Base-by-base conservation (phyloP, 2,797 vertebrate genomes). In the Acrocephalus scirpaceus region DNA sequence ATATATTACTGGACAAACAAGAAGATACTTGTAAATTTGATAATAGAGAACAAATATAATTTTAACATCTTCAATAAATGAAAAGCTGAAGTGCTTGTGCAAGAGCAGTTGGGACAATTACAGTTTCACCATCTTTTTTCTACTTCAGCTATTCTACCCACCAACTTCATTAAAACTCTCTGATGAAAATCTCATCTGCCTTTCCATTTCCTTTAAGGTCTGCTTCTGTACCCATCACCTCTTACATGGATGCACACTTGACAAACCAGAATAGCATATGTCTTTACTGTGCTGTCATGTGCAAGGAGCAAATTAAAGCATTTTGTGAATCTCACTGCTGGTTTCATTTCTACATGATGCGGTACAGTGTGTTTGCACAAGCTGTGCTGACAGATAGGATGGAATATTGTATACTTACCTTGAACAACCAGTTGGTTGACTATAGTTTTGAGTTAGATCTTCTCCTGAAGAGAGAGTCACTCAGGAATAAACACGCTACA, bases 341-440 rank as follows among this genome's bases (percentile, higher is more conserved):
- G 38, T 48, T 92, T 91, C 16, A 38, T 83, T 93, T 88, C 72
- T 86, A 26, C 36, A 10, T 42, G 50, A 48, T 60, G 61, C 34
- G 20, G 32, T 86, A 71, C 42, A 80, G 53, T 47, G 67, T 88
- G 47, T 77, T 95, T 93, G 84, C 65, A 66, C 47, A 80, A 78
- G 45, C 71, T 86, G 61, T 86, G 72, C 78, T 95, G 91, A 67
- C 81, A 93, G 91, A 45, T 67, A 93, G 74, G 32, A 44, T 78
- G 58, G 75, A 90, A 74, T 78, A 70, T 1, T 4, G 2, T 60
- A 50, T 22, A 60, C 29, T 26, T 56, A 38, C 45, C n/a, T 60
- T 57, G 47, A 86, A 65, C 60, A 71, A 13, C 11, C 32, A 32
- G 54, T 25, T 67, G 27, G 40, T 44, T 90, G 38, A n/a, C 54